A percentile compares a stretch with the other conserved stretches of the same genome.
phyloP scores from a whole-genome alignment of 2,888 invertebrate genomes.

The Pristionchus exspectatus region DNA sequence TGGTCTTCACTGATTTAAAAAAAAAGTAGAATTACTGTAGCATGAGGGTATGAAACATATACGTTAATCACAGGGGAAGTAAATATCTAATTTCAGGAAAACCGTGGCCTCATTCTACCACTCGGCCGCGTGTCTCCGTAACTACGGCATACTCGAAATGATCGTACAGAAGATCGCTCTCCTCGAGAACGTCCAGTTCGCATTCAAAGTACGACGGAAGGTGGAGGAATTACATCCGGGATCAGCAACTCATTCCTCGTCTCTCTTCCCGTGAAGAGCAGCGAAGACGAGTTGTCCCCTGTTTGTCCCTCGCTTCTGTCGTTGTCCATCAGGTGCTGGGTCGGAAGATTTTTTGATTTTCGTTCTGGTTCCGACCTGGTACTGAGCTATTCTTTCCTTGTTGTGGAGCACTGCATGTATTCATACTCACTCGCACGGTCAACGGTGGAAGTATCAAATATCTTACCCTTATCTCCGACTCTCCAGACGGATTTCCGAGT shows the following conservation, averaged over 20 bases:
- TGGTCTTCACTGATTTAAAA: no score
- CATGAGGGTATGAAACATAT: no score
- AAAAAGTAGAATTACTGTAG: no score
- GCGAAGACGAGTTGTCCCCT: neutral
- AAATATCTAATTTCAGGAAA: slow-evolving; percentile 48
- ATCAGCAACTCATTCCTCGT: neutral
- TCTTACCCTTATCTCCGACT: neutral
- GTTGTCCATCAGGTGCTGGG: no score
- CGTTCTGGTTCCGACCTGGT: no score
- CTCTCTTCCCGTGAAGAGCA: neutral
- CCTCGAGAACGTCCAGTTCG: slow-evolving; percentile 65
- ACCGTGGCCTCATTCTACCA: slow-evolving; percentile 65
- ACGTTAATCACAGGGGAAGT: no score
- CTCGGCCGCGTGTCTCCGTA: slow-evolving; percentile 67
- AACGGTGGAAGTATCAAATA: neutral
- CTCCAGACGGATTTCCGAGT: slow-evolving; percentile 35
- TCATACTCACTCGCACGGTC: neutral
- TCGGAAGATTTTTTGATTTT: no score
- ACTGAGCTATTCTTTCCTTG: no score
- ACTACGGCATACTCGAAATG: slow-evolving; percentile 62
- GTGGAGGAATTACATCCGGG: neutral
- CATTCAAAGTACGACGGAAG: slow-evolving; percentile 62
- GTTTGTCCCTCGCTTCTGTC: no score
- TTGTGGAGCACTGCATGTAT: neutral
- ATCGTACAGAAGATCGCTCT: slow-evolving; percentile 60